phyloP scores from a whole-genome alignment of 2,113 vertebrate genomes.

The Tupaia tana region DNA sequence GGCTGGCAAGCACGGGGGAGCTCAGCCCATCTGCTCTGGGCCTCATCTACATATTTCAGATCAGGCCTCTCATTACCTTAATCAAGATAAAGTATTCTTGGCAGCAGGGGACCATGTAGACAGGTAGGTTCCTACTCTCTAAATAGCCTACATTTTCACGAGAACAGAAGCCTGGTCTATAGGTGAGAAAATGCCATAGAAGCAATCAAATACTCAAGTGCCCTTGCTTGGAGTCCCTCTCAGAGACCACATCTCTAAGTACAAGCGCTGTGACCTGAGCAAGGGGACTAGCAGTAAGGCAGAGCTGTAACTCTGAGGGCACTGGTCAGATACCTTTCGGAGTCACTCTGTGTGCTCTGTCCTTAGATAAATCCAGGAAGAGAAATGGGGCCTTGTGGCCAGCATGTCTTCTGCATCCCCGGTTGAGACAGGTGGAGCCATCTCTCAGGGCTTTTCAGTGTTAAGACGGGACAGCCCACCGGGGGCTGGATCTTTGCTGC shows the following conservation, averaged over 20 bases:
- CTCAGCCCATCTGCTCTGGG: conserved; percentile 26
- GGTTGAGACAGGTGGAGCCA: background rate
- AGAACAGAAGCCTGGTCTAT: background rate
- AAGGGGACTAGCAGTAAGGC: background rate
- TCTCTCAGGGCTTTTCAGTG: background rate
- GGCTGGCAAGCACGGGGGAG: background rate
- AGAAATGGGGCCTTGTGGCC: background rate
- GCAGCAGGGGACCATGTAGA: background rate
- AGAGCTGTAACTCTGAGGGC: background rate
- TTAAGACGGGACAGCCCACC: background rate
- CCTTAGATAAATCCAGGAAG: background rate
- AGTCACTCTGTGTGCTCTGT: background rate
- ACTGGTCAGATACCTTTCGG: fast-evolving
- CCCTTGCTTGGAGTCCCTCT: background rate
- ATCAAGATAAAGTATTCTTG: conserved; percentile 24
- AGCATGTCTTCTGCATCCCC: background rate
- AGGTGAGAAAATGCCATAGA: background rate
- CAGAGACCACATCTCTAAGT: background rate
- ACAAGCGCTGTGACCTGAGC: background rate
- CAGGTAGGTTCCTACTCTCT: background rate
- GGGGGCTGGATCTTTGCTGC: background rate
- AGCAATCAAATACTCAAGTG: background rate
- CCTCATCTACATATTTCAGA: background rate
- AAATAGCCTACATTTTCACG: background rate
- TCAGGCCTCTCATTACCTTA: background rate